Evolutionary conservation across 2,797 vertebrate genomes (phyloP), one percentile per base, ranked within the genome.

Genomic region (Cacajao melanocephalus): DNA sequence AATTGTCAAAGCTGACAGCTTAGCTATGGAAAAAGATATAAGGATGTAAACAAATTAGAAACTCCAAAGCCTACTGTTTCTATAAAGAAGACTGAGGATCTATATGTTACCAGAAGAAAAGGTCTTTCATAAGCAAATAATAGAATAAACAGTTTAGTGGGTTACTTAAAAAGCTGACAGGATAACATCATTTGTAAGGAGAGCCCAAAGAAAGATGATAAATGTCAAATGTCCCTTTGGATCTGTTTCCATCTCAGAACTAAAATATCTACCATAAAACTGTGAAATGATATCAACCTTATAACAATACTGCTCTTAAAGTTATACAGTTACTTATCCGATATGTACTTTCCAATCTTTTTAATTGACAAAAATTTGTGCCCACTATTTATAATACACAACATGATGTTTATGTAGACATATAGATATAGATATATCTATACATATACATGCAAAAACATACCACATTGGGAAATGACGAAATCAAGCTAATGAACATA

Each of bases 41-140:
- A 92, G 7, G 19, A 15, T 81, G 24, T 6, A 84, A 87, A 91
- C 26, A 78, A 90, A 88, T 90, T 78, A 52, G n/a, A 96, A 95
- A 88, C n/a, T 44, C 4, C 33, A 85, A 64, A 81, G 20, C 14
- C 44, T 88, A 64, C 22, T 82, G 39, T 22, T 61, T 76, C 5
- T 73, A 24, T 93, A 78, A 95, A 93, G 2, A 73, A 76, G n/a
- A 87, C 4, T 19, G 2, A 30, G 5, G 9, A 61, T 15, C 26
- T 82, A 12, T 6, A 33, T 22, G 10, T 46, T 78, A 44, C 28
- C 13, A 76, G 12, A 96, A 67, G 55, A 72, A 83, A 70, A 92
- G 14, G 64, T 17, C 2, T 19, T 88, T 93, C 44, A 26, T 91
- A 64, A 79, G 12, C 5, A 94, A 96, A 93, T 70, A 85, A 36